phyloP scores from a whole-genome alignment of 64 coral and sea anemone species.

The Montipora cactus region DNA sequence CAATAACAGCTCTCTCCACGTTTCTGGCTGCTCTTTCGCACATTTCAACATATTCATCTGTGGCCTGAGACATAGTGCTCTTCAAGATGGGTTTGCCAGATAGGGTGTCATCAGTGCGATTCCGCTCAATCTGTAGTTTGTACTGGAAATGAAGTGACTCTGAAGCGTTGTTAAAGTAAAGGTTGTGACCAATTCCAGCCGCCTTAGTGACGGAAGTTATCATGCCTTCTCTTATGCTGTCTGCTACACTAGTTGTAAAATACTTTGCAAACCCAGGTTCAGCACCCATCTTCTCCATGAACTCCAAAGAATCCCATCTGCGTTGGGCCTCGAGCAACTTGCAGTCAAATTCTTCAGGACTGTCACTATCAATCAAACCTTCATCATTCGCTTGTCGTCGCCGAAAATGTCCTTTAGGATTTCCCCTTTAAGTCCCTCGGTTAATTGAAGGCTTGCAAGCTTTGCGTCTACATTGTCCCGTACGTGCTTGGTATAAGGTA shows the following conservation, averaged over 20 bases:
- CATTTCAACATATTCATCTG: not conserved
- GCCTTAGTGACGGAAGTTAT: not conserved
- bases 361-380: not conserved
- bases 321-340: not conserved
- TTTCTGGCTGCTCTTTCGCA: not conserved
- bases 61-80: not conserved
- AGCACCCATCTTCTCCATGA: not conserved
- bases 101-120: too few species aligned
- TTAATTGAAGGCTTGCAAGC: constrained; percentile 16
- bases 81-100: too few species aligned
- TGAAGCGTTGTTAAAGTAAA: not conserved
- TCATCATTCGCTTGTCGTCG: not conserved
- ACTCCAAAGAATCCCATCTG: not conserved
- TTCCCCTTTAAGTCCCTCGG: constrained; percentile 3
- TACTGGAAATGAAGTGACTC: not conserved
- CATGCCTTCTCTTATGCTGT: not conserved
- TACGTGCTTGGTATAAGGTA: not conserved
- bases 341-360: not conserved
- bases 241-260: not conserved
- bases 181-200: not conserved
- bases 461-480: not conserved
- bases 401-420: constrained; percentile 5
- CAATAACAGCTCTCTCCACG: not conserved
- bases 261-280: not conserved
- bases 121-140: not conserved